These are phyloP conservation scores for Drosophila bocki DNA, from an alignment of 1,140 invertebrate species.

Conservation along the genomic window DNA sequence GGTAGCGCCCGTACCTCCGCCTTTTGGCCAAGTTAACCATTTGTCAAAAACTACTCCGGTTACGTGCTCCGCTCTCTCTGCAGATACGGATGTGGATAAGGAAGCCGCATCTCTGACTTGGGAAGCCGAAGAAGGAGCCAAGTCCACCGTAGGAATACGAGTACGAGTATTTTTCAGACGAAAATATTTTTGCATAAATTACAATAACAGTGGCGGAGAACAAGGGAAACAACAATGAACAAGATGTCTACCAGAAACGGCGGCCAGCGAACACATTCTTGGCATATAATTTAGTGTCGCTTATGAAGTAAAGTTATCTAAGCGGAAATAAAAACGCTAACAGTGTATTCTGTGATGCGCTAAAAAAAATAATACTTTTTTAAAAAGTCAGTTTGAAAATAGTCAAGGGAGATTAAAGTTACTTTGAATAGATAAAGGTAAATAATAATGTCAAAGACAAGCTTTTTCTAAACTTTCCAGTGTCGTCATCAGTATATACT, in stretches of 20 bases:
- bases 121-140: slow-evolving; percentile 34
- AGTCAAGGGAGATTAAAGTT: no score
- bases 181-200: slow-evolving; percentile 83
- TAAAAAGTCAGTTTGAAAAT: no score
- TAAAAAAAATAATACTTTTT: neutral
- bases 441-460: no score
- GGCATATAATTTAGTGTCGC: slow-evolving; percentile 82
- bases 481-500: no score
- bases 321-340: slow-evolving; percentile 76
- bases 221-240: slow-evolving; percentile 70
- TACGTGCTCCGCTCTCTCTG: slow-evolving; percentile 33
- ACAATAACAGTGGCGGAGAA: slow-evolving; percentile 71
- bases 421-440: no score
- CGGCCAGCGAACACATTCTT: slow-evolving; percentile 67
- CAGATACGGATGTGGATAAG: slow-evolving; percentile 46
- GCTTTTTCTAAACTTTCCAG: no score
- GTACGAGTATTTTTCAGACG: slow-evolving; percentile 70
- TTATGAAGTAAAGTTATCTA: slow-evolving; percentile 84
- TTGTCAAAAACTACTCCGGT: slow-evolving; percentile 47
- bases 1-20: slow-evolving; percentile 8
- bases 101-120: slow-evolving; percentile 25
- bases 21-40: slow-evolving; percentile 21
- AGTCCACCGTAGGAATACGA: slow-evolving; percentile 5
- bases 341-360: slow-evolving; percentile 21
- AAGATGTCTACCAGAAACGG: slow-evolving; percentile 76